Evolutionary conservation across 1,140 invertebrate species (phyloP).

Genomic region (Papilio glaucus): DNA sequence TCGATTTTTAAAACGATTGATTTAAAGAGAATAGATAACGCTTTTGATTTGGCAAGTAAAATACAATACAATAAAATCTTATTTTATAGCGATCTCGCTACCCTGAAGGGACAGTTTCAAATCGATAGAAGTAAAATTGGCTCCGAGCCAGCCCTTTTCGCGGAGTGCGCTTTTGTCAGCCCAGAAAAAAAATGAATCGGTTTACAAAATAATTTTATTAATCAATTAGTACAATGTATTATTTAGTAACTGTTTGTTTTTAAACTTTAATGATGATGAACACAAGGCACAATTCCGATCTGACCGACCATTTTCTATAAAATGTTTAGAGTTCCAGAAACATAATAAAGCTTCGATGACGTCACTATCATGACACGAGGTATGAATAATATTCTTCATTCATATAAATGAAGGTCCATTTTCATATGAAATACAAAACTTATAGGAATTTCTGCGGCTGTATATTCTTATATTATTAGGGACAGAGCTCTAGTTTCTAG

Average conservation of each 20-base stretch:
- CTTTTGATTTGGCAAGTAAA: slow-evolving; percentile 22
- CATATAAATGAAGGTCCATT: no score
- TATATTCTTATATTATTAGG: not conserved
- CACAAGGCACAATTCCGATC: no score
- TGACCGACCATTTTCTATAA: no score
- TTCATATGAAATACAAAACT: not conserved
- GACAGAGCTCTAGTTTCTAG: not conserved
- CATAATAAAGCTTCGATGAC: no score
- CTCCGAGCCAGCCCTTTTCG: slow-evolving; percentile 37
- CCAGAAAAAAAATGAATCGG: not conserved
- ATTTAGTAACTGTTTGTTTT: no score
- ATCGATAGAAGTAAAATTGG: slow-evolving; percentile 47
- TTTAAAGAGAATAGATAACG: not conserved
- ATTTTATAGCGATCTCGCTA: slow-evolving; percentile 25
- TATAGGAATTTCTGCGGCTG: not conserved
- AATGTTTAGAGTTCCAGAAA: no score
- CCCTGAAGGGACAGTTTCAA: slow-evolving; percentile 41
- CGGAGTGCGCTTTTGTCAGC: slow-evolving; percentile 42
- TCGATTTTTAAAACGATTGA: no score
- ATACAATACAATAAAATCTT: slow-evolving; percentile 28
- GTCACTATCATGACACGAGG: no score
- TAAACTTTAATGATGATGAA: no score
- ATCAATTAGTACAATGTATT: no score
- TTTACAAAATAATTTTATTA: not conserved
- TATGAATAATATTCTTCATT: no score